Evolutionary conservation across 2,888 invertebrate species (phyloP).

Genomic region (Xylocampa areola): DNA sequence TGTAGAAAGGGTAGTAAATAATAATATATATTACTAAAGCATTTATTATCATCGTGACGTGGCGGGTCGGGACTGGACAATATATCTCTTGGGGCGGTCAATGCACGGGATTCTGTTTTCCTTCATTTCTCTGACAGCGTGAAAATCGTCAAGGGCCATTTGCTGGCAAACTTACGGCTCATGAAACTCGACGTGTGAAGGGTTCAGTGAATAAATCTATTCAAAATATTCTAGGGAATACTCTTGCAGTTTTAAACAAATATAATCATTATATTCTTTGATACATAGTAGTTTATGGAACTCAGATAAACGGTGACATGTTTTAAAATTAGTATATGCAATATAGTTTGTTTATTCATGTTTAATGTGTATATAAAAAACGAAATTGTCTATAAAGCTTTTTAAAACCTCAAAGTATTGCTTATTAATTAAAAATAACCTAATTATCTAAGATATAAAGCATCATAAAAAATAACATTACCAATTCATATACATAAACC

Average conservation of each 20-base stretch:
- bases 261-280: no score
- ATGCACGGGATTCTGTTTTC: slow-evolving; percentile 74
- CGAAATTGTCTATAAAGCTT: no score
- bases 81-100: slow-evolving; percentile 76
- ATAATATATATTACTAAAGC: slow-evolving; percentile 48
- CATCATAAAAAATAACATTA: no score
- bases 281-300: no score
- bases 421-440: no score
- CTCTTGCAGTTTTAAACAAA: slow-evolving; percentile 24
- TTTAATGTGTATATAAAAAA: no score
- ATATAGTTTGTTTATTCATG: no score
- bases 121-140: slow-evolving; percentile 83
- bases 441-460: no score
- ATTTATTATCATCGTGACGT: slow-evolving; percentile 70
- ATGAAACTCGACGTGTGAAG: slow-evolving; percentile 79
- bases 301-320: no score
- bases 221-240: slow-evolving; percentile 47
- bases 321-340: no score
- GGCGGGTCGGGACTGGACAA: slow-evolving; percentile 68
- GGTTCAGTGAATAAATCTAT: slow-evolving; percentile 57
- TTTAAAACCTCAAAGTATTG: no score
- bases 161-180: slow-evolving; percentile 83
- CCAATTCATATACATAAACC: no score
- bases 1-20: slow-evolving; percentile 64
- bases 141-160: slow-evolving; percentile 86